Percentiles rank a stretch among this genome's conserved stretches.
These are phyloP conservation scores for Solenopsis fugax DNA, from an alignment of 1,140 invertebrate genomes.

Conservation along the genomic window DNA sequence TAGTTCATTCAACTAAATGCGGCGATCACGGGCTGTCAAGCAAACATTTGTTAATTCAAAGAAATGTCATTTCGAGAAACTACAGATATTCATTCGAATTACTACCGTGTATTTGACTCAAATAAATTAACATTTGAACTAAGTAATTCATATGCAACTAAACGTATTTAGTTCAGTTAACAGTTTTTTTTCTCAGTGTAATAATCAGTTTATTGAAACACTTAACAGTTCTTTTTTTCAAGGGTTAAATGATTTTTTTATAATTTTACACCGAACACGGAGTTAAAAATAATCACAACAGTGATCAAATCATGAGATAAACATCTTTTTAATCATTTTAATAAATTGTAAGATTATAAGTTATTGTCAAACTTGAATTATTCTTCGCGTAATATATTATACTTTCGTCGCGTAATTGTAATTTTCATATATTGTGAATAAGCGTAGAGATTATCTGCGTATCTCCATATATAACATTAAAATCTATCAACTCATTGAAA, in stretches of 20 bases:
- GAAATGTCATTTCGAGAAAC: no score
- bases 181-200: no score
- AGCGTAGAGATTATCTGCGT: not conserved
- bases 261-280: not conserved
- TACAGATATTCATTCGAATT: no score
- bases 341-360: not conserved
- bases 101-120: no score
- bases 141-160: no score
- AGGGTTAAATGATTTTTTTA: not conserved
- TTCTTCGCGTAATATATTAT: not conserved
- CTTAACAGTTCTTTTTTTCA: no score
- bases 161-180: no score
- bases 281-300: not conserved
- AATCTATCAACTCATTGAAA: slow-evolving; percentile 13
- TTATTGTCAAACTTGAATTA: not conserved
- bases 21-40: no score
- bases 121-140: no score
- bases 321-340: not conserved
- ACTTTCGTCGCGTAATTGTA: not conserved
- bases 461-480: not conserved
- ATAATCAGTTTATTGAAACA: no score
- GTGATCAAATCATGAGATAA: not conserved
- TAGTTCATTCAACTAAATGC: no score
- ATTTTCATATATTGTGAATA: not conserved
- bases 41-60: no score